phyloP scores from a whole-genome alignment of 1,140 invertebrate genomes.

The Bombus difficillimus region DNA sequence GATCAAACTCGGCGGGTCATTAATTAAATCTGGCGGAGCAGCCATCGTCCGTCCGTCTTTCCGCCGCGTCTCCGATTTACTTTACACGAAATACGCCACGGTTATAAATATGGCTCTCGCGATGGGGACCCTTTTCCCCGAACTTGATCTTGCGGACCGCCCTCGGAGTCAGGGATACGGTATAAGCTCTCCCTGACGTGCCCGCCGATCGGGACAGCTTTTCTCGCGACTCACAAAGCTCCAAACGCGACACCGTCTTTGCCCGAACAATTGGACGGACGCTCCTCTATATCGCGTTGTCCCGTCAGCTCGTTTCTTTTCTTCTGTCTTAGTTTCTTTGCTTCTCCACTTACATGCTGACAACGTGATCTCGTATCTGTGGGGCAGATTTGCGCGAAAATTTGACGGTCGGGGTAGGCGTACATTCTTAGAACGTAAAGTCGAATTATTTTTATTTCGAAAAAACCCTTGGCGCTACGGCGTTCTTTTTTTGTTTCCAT shows the following conservation, averaged over 20 bases:
- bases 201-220: conserved; percentile 35
- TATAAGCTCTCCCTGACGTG: conserved; percentile 15
- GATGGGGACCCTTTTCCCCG: conserved; percentile 68
- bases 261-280: background rate
- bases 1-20: conserved; percentile 80
- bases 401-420: too few species aligned
- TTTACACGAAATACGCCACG: conserved; percentile 69
- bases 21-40: conserved; percentile 79
- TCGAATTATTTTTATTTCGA: too few species aligned
- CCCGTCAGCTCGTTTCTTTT: background rate
- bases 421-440: too few species aligned
- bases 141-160: conserved; percentile 67
- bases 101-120: conserved; percentile 69
- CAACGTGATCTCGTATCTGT: background rate
- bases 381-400: too few species aligned
- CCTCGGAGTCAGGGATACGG: conserved; percentile 52
- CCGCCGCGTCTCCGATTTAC: conserved; percentile 67
- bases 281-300: background rate
- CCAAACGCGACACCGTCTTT: background rate
- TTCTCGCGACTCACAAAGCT: background rate
- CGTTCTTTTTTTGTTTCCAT: too few species aligned
- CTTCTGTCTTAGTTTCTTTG: background rate
- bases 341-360: background rate
- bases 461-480: too few species aligned
- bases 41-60: conserved; percentile 70